Percentiles rank a stretch among this genome's conserved stretches.
phyloP scores from a whole-genome alignment of 1,140 invertebrate species.

The Drosophila athabasca region DNA sequence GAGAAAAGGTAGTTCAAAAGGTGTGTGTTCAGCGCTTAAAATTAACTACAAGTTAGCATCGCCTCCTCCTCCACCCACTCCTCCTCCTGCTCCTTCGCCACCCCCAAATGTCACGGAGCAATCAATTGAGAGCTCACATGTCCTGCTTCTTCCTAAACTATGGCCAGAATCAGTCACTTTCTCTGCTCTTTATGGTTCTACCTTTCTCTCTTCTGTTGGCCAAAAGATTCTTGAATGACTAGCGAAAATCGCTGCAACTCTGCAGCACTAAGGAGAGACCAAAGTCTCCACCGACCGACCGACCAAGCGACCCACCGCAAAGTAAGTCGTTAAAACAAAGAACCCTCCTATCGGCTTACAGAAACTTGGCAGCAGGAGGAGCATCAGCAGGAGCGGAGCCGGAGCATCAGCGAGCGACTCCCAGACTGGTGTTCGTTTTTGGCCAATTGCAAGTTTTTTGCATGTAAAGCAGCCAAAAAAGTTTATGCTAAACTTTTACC shows the following conservation, averaged over 20 bases:
- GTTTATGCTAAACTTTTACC: slow-evolving; percentile 76
- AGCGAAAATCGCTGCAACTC: slow-evolving; percentile 22
- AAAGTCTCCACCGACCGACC: slow-evolving; percentile 38
- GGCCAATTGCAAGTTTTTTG: slow-evolving; percentile 75
- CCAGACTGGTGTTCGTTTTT: slow-evolving; percentile 46
- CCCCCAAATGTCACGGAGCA: not conserved
- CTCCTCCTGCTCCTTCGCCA: not conserved
- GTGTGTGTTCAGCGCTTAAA: slow-evolving; percentile 19
- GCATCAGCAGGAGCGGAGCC: not conserved
- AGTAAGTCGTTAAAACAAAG: slow-evolving; percentile 79
- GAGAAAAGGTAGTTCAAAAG: too few species aligned
- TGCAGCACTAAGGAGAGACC: not conserved
- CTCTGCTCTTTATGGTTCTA: too few species aligned
- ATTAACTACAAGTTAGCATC: slow-evolving; percentile 40
- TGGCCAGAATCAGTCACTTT: too few species aligned
- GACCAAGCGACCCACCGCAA: slow-evolving; percentile 45
- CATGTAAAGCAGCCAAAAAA: slow-evolving; percentile 71
- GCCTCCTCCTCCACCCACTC: too few species aligned
- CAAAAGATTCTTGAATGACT: slow-evolving; percentile 42
- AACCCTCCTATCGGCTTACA: slow-evolving; percentile 71
- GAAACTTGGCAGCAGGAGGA: slow-evolving; percentile 55
- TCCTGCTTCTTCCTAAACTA: too few species aligned
- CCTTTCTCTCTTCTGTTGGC: not conserved
- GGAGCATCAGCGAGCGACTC: not conserved
- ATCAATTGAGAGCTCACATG: too few species aligned